A percentile compares a stretch with the other conserved stretches of the same genome.
phyloP scores from a whole-genome alignment of 2,888 invertebrate species.

The Chrysolina oricalcia region DNA sequence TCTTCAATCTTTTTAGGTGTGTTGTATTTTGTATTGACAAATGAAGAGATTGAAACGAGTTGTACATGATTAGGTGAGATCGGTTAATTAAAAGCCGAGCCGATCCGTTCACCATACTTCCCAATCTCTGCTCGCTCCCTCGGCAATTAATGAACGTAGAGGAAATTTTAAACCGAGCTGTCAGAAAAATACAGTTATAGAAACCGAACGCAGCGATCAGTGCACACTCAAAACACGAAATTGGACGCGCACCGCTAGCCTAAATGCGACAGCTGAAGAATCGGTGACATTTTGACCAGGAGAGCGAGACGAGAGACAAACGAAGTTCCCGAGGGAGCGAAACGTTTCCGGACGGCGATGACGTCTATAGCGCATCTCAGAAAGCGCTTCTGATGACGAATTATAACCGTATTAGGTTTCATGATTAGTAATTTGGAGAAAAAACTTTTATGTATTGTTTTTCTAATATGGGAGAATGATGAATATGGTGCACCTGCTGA shows the following conservation, averaged over 20 bases:
- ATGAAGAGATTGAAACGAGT: too few relatives aligned
- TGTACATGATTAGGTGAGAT: too few relatives aligned
- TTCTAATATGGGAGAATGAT: not conserved
- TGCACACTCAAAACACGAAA: not conserved
- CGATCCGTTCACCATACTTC: too few relatives aligned
- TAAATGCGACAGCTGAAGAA: slow-evolving; percentile 26
- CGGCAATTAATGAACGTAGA: too few relatives aligned
- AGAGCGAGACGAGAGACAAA: slow-evolving; percentile 17
- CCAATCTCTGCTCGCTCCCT: too few relatives aligned
- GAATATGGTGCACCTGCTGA: slow-evolving; percentile 7
- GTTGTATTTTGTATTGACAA: too few relatives aligned
- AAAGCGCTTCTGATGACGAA: slow-evolving; percentile 17
- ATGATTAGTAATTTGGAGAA: slow-evolving; percentile 17
- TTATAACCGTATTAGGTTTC: slow-evolving; percentile 26
- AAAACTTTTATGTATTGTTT: slow-evolving; percentile 12
- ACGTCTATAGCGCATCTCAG: slow-evolving; percentile 44
- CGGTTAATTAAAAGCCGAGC: too few relatives aligned
- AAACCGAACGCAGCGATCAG: too few relatives aligned
- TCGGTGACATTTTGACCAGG: slow-evolving; percentile 14
- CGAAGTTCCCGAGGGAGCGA: slow-evolving; percentile 30
- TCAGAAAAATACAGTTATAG: too few relatives aligned
- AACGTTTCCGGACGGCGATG: slow-evolving; percentile 48
- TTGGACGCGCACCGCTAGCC: not conserved
- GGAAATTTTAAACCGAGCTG: too few relatives aligned
- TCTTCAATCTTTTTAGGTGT: too few relatives aligned